A percentile compares a stretch with the other conserved stretches of the same genome.
phyloP scores from a whole-genome alignment of 2,113 vertebrate species.

The Paracanthobrama guichenoti region DNA sequence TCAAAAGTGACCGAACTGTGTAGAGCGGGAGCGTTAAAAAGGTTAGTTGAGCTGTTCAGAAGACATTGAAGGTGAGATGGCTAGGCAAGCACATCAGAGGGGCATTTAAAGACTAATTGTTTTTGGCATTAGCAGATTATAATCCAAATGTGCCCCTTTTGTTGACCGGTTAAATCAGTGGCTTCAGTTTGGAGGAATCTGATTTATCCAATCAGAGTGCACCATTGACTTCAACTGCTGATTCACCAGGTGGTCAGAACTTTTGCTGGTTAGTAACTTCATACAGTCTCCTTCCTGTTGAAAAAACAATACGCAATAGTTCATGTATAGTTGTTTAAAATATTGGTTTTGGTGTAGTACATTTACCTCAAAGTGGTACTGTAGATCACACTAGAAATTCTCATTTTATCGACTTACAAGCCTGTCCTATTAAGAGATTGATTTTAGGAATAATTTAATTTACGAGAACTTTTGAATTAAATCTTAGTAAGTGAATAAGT shows the following conservation, averaged over 20 bases:
- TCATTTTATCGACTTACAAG: not conserved
- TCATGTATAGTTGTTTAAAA: not conserved
- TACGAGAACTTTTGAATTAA: not conserved
- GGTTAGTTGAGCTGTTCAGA: conserved; percentile 13
- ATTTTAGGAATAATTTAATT: not conserved
- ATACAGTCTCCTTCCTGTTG: not conserved
- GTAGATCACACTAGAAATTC: not conserved
- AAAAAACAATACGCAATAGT: not conserved
- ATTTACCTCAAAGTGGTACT: not conserved
- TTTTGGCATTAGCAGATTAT: not conserved
- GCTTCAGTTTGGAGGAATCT: not conserved
- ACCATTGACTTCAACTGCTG: not conserved
- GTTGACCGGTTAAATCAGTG: not conserved
- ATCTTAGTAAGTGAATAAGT: not conserved
- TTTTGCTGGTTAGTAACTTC: conserved; percentile 14
- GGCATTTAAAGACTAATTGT: not conserved
- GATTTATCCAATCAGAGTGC: not conserved
- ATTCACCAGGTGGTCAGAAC: not conserved
- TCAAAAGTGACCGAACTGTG: not conserved
- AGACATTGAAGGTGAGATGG: not conserved
- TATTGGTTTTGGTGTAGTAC: conserved; percentile 8
- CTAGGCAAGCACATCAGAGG: not conserved
- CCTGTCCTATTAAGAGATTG: not conserved
- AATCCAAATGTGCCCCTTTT: not conserved
- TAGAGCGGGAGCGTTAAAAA: not conserved